Conservation (phyloP, 2,797 vertebrate species). For the Halcyon chelicuti region DNA sequence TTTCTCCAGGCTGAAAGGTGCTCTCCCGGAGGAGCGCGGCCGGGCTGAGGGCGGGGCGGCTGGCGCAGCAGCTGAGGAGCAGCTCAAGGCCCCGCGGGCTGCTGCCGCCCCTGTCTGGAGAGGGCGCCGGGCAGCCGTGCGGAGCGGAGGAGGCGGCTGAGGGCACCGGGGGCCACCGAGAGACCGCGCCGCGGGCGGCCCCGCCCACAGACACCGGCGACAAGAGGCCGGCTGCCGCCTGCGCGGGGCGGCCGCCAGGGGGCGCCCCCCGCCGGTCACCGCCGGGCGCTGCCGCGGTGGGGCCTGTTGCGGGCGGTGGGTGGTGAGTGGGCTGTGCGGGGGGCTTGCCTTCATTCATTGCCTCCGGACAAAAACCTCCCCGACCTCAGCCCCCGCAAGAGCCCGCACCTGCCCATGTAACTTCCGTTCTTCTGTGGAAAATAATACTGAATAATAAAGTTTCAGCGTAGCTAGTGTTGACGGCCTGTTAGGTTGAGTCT, state of each 20-base stretch:
- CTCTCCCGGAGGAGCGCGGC: neutral
- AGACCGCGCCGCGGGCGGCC: too few species aligned
- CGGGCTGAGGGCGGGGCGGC: neutral
- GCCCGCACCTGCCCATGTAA: neutral
- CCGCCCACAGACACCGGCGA: too few species aligned
- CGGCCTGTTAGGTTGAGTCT: neutral
- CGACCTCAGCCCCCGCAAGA: neutral
- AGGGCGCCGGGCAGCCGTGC: neutral
- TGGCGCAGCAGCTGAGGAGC: neutral
- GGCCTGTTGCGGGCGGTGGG: accelerated
- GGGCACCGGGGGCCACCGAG: too few species aligned
- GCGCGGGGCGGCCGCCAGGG: neutral
- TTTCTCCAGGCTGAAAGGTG: neutral
- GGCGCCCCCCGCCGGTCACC: too few species aligned
- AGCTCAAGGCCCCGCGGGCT: neutral
- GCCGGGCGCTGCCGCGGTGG: neutral
- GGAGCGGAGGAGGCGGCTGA: too few species aligned
- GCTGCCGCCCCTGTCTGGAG: neutral
- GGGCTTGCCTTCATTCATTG: neutral
- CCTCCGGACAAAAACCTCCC: neutral
- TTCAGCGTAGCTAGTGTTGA: neutral
- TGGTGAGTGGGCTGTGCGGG: accelerated
- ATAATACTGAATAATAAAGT: neutral
- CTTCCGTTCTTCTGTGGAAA: neutral
- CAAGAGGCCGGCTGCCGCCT: accelerated